Evolutionary conservation across 2,888 invertebrate species (phyloP).

Genomic region (Xestia xanthographa): DNA sequence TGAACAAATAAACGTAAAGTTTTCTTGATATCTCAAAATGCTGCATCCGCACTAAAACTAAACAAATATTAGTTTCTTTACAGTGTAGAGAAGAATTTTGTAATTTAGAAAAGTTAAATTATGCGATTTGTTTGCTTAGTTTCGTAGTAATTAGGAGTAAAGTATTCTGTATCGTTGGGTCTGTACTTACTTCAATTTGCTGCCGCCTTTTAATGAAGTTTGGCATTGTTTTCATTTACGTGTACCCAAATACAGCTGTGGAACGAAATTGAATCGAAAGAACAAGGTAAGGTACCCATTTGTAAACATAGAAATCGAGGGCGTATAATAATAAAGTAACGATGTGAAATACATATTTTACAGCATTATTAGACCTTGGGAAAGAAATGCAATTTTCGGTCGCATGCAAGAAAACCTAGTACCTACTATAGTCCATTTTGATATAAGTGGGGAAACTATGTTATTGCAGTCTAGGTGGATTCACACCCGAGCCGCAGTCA

Average conservation of each 20-base stretch:
- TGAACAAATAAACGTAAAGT: not conserved
- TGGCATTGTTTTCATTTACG: conserved; percentile 47
- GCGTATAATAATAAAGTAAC: conserved; percentile 19
- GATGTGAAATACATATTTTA: conserved; percentile 22
- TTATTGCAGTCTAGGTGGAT: too few species aligned
- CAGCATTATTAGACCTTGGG: not conserved
- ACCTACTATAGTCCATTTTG: not conserved
- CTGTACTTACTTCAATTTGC: conserved; percentile 12
- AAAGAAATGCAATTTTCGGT: not conserved
- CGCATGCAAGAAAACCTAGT: not conserved
- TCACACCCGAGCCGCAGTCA: too few species aligned
- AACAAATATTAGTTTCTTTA: not conserved
- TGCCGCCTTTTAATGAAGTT: conserved; percentile 40
- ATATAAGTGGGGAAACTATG: too few species aligned
- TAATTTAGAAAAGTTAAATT: conserved; percentile 18
- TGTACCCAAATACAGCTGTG: conserved; percentile 41
- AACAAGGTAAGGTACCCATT: conserved; percentile 23
- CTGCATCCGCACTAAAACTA: not conserved
- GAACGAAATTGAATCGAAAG: conserved; percentile 52
- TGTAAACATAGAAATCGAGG: conserved; percentile 43
- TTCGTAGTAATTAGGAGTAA: conserved; percentile 16
- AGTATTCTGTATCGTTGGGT: conserved; percentile 10
- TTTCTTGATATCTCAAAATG: not conserved
- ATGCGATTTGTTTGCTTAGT: conserved; percentile 14
- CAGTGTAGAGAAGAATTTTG: not conserved